phyloP scores from a whole-genome alignment of 2,113 vertebrate species.

The Bos javanicus region DNA sequence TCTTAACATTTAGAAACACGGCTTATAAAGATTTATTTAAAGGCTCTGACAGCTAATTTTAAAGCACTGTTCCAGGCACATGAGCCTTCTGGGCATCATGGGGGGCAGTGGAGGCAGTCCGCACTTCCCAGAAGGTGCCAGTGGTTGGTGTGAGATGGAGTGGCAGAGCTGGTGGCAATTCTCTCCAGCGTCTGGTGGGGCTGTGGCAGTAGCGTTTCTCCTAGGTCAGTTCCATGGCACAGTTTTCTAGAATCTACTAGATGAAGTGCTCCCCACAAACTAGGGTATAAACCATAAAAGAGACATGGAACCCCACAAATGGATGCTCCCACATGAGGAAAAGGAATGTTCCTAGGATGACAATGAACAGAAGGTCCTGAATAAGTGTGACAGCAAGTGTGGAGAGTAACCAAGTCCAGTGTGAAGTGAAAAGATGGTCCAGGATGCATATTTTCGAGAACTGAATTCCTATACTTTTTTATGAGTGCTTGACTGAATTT shows the following conservation, averaged over 20 bases:
- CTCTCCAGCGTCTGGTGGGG: too few species aligned
- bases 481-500: background rate
- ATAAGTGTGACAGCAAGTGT: background rate
- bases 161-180: background rate
- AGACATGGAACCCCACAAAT: background rate
- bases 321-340: background rate
- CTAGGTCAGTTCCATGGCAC: background rate
- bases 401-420: background rate
- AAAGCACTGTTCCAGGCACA: background rate
- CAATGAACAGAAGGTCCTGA: background rate
- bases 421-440: background rate
- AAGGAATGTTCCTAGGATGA: background rate
- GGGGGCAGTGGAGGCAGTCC: accelerated
- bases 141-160: background rate
- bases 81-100: background rate
- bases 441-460: background rate
- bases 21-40: background rate
- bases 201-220: background rate
- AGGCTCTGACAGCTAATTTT: background rate
- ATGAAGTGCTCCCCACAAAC: background rate
- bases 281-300: background rate
- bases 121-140: background rate
- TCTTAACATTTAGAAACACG: background rate
- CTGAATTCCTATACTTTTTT: background rate
- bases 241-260: background rate